Percentiles rank a stretch among this genome's conserved stretches.
Conservation (phyloP, 2,113 vertebrate species). For the Boleophthalmus pectinirostris region DNA sequence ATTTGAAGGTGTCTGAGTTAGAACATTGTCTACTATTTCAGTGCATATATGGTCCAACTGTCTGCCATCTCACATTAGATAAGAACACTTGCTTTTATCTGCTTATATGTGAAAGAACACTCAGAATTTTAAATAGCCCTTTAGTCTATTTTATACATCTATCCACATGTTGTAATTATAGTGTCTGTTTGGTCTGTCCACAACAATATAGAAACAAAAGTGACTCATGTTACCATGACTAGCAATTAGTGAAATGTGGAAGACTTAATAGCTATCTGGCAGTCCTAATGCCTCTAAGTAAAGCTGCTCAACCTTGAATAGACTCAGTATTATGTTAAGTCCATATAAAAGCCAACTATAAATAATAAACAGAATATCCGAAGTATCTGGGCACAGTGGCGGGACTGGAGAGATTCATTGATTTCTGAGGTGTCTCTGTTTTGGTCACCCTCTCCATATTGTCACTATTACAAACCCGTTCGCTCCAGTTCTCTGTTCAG, state of each 20-base stretch:
- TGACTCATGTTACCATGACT: not conserved
- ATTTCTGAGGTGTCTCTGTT: constrained; percentile 7
- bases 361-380: not conserved
- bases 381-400: not conserved
- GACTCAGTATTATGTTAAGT: not conserved
- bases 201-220: not conserved
- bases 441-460: constrained; percentile 16
- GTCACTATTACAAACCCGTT: constrained; percentile 22
- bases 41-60: not conserved
- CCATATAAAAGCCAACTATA: not conserved
- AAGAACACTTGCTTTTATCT: not conserved
- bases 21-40: not conserved
- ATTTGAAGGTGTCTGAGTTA: not conserved
- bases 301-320: not conserved
- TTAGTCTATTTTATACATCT: not conserved
- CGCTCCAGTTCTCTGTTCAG: constrained; percentile 36
- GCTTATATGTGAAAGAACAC: not conserved
- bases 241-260: not conserved
- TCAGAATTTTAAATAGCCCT: not conserved
- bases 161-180: not conserved
- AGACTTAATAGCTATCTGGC: constrained; percentile 4
- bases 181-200: not conserved
- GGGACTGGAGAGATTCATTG: constrained; percentile 1
- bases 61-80: not conserved
- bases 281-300: constrained; percentile 8